Conservation (phyloP, 30 jellyfish, hydroid and myxozoan genomes). For the Pelagia noctiluca region DNA sequence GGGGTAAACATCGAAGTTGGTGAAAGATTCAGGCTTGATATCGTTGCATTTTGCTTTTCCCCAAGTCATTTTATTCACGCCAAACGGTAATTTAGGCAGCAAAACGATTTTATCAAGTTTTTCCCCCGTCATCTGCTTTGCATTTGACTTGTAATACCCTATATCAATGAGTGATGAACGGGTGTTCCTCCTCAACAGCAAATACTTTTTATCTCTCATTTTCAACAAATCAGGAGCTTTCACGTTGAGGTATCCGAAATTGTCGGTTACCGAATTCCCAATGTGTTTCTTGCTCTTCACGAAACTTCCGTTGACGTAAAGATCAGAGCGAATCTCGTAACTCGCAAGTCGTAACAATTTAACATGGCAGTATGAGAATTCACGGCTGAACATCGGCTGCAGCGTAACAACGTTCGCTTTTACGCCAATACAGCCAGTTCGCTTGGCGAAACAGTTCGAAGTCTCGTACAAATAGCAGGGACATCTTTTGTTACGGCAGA, state of each 20-base stretch:
- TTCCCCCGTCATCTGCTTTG: neutral
- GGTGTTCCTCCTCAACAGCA: constrained; percentile 32
- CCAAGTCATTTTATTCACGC: constrained; percentile 39
- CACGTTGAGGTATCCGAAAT: constrained; percentile 50
- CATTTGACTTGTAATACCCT: constrained; percentile 26
- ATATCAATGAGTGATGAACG: constrained; percentile 7
- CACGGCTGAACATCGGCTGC: constrained; percentile 55
- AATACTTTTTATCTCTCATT: constrained; percentile 16
- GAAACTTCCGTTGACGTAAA: constrained; percentile 14
- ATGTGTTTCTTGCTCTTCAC: constrained; percentile 15
- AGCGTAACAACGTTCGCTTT: constrained; percentile 3
- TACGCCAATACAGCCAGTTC: constrained; percentile 35
- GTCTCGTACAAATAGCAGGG: constrained; percentile 39
- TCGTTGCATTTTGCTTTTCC: constrained; percentile 37
- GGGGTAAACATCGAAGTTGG: constrained; percentile 33
- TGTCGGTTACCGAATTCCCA: constrained; percentile 8
- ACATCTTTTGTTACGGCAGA: constrained; percentile 15
- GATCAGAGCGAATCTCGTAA: constrained; percentile 29
- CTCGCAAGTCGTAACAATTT: constrained; percentile 53
- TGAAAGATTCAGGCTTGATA: neutral
- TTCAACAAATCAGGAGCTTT: constrained; percentile 42
- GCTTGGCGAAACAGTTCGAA: constrained; percentile 19
- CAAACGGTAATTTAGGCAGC: constrained; percentile 38
- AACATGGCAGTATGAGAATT: constrained; percentile 24
- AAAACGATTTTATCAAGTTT: constrained; percentile 24